Evolutionary conservation across 2,888 invertebrate species (phyloP), one percentile per base, ranked within the genome.

Genomic region (Schrankia costaestrigalis): DNA sequence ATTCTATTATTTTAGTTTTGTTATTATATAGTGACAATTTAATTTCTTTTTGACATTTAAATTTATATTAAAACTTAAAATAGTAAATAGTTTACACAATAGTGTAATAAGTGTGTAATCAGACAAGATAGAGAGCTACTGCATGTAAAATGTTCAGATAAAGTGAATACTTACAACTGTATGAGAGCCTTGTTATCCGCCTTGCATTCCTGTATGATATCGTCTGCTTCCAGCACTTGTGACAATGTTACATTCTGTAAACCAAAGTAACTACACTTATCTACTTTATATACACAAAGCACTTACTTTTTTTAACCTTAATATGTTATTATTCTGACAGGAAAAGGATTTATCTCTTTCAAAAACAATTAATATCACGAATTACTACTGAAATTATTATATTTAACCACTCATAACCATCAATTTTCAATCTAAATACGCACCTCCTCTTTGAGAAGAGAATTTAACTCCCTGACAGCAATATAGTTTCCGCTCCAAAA

Each of bases 181-280:
- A 97, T 91, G 45, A 98, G 90, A 65, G 93, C 93, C 77, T 94
- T 95, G 83, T 97, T 97, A 77, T 95, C 96, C 52, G 93, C 93
- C 88, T 96, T 96, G 82, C 97, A 97, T 90, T 98, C 97, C 80
- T 97, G 97, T 57, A 98, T 91, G 70, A 98, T 94, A 83, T 97
- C 97, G 73, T 97, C 97, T 75, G 97, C 95, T 75, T 98, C 96
- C 90, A 98, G 90, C 52, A 98, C 91, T 80, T 97, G 96, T 68
- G 93, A 91, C 47, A 98, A 89, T 36, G 95, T 95, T 54, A 96
- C 94, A 92, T 96, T 94, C 97, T 98, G 83, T 39, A 91, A 91
- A 65, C 71, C 62, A 49, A 54, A 36, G 54, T 37, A 46, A 48
- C 48, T 42, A 44, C n/a, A 32, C 30, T 31, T 30, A 39, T 42